Evolutionary conservation across 2,113 vertebrate species (phyloP).

Genomic region (Poecile atricapillus): DNA sequence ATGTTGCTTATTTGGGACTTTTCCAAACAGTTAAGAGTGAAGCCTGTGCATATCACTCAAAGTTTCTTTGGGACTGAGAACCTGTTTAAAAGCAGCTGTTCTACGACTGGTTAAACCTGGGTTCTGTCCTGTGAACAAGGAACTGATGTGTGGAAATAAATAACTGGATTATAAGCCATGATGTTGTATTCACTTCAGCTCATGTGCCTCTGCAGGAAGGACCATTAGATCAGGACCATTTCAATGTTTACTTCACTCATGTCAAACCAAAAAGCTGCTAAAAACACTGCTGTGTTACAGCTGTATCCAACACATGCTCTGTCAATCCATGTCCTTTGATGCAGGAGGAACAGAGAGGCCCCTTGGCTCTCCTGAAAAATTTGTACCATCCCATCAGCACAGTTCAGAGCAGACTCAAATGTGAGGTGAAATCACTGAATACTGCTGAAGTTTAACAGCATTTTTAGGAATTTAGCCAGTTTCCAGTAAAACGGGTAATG

Average conservation of each 20-base stretch:
- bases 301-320: accelerated
- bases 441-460: conserved; percentile 35
- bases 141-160: background rate
- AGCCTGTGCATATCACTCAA: background rate
- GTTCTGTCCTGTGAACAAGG: background rate
- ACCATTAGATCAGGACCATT: background rate
- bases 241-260: background rate
- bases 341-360: background rate
- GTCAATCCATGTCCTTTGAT: accelerated
- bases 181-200: background rate
- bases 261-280: background rate
- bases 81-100: background rate
- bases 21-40: background rate
- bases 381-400: background rate
- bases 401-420: background rate
- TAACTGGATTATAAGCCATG: conserved; percentile 17
- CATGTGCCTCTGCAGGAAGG: background rate
- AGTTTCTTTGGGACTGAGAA: conserved; percentile 18
- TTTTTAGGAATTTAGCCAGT: background rate
- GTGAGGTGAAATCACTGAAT: background rate
- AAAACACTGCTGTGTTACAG: background rate
- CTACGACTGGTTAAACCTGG: background rate
- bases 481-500: conserved; percentile 25
- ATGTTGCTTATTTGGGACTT: background rate
- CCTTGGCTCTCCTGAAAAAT: background rate